Evolutionary conservation across 2,113 vertebrate species (phyloP), one percentile per base, ranked within the genome.

Genomic region (Cyprinodon brontotheroides): DNA sequence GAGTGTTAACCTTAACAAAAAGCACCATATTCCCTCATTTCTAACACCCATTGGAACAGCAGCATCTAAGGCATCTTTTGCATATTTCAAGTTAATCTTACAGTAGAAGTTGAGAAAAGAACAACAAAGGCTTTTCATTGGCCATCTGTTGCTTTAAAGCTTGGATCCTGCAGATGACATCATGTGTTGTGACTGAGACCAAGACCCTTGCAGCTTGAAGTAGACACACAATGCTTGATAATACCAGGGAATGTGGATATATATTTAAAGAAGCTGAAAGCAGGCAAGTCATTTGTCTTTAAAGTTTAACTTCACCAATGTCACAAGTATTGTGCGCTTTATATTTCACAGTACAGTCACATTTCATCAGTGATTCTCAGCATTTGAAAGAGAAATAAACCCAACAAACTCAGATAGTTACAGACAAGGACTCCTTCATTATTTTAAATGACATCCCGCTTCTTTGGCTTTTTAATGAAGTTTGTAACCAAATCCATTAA

Each of bases 101-200:
- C 70, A 68, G 74, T 72, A 79, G 67, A 79, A 85, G 87, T 74
- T 63, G 85, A 89, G 84, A 86, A 68, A 92, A 93, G 91, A 92
- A n/a, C n/a, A 93, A 93, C 91, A 84, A 45, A 64, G 86, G 84
- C 76, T 83, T 88, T 72, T 80, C 53, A 9, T 29, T 61, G 62
- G 65, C 71, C 70, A 68, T 71, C 64, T 53, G 73, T 53, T 37
- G 10, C 64, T 59, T 37, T 59, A 63, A 61, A 37, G 43, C 59
- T 50, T 47, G 65, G 15, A 50, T 20, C 37, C 12, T 5, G 57
- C 43, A 45, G 9, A 45, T 45, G 9, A 10, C 9, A 45, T 45
- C 5, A 45, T 45, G 43, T 45, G 43, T 45, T 45, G 43, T 7
- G 9, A 45, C 5, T 45, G 9, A 11, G 43, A 45, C 9, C 2